These are phyloP conservation scores for Brachyptera risi DNA, from an alignment of 2,888 invertebrate species.

Conservation along the genomic window DNA sequence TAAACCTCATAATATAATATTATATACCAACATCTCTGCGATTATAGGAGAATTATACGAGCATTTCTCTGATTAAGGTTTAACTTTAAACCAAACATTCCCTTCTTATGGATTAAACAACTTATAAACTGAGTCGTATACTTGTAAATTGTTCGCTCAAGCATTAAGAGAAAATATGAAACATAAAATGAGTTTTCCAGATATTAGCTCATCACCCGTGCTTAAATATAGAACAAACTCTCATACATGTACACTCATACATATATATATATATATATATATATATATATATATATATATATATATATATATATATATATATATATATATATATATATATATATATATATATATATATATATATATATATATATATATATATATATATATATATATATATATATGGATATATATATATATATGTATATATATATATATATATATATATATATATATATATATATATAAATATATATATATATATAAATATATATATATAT, in stretches of 20 bases:
- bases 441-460: conserved; percentile 6
- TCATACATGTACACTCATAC: too few species aligned
- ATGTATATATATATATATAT: conserved; percentile 16
- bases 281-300: too few species aligned
- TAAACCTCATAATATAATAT: too few species aligned
- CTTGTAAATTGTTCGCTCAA: neutral
- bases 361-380: too few species aligned
- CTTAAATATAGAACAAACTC: too few species aligned
- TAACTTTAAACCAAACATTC: neutral
- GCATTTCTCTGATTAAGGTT: neutral
- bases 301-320: conserved; percentile 18
- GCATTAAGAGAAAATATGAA: conserved; percentile 13
- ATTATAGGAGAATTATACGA: too few species aligned
- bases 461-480: too few species aligned
- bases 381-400: too few species aligned
- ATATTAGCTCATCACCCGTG: conserved; percentile 12
- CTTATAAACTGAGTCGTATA: too few species aligned
- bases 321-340: conserved; percentile 16
- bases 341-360: conserved; percentile 6
- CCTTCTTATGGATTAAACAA: too few species aligned
- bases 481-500: conserved; percentile 20
- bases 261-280: too few species aligned
- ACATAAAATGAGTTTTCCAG: conserved; percentile 17
- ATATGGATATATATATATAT: conserved; percentile 14
- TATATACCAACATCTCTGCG: too few species aligned